These are phyloP conservation scores for Chitala chitala DNA, from an alignment of 2,113 vertebrate genomes.

Conservation along the genomic window DNA sequence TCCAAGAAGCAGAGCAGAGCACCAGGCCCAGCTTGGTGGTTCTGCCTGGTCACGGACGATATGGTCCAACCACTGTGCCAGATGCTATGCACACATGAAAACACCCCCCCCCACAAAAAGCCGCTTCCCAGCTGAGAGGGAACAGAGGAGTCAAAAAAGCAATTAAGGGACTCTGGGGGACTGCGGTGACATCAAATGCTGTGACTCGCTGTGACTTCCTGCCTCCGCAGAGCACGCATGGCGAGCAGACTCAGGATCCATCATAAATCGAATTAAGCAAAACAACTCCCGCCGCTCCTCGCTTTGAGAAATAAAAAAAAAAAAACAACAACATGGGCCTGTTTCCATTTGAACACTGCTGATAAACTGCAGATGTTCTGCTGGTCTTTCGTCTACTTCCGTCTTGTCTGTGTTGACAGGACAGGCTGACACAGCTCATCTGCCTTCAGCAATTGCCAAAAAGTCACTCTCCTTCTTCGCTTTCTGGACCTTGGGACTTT, in stretches of 20 bases:
- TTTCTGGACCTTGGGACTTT: no score
- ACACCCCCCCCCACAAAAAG: conserved; percentile 53
- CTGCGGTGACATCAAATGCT: conserved; percentile 49
- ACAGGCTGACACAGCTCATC: conserved; percentile 28
- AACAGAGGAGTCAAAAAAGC: conserved; percentile 38
- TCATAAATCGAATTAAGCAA: conserved; percentile 51
- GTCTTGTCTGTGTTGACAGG: conserved; percentile 26
- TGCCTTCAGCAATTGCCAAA: not conserved
- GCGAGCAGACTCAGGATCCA: conserved; percentile 38
- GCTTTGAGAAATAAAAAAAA: not conserved
- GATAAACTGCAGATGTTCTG: conserved; percentile 44
- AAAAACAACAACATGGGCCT: not conserved
- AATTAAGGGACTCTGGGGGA: conserved; percentile 56
- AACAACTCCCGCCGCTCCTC: conserved; percentile 29
- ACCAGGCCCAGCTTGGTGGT: no score
- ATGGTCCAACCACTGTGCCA: not conserved
- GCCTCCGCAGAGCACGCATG: conserved; percentile 51
- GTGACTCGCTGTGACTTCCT: conserved; percentile 32
- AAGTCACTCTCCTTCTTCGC: no score
- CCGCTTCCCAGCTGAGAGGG: conserved; percentile 36
- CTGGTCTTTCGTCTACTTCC: conserved; percentile 14
- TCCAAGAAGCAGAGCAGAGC: not conserved
- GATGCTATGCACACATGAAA: conserved; percentile 48
- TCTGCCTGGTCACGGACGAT: no score
- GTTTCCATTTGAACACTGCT: not conserved